Conservation (phyloP, 2,797 vertebrate genomes). For the Sparus aurata region DNA sequence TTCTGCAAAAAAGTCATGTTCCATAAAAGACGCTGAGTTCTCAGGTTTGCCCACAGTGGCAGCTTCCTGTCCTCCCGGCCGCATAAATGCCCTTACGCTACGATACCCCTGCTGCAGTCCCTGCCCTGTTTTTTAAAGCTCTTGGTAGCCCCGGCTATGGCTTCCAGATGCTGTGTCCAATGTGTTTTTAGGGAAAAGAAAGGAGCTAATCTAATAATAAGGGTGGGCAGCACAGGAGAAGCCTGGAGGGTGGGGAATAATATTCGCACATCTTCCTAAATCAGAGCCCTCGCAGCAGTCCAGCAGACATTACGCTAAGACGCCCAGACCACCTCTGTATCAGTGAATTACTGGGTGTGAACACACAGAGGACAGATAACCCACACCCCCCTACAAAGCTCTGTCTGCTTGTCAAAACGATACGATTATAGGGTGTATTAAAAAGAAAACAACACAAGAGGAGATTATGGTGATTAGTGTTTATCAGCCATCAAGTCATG, state of each 20-base stretch:
- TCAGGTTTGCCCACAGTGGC: conserved; percentile 68
- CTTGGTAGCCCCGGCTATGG: conserved; percentile 69
- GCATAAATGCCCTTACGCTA: conserved; percentile 54
- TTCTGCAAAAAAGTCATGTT: conserved; percentile 40
- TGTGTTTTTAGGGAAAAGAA: conserved; percentile 63
- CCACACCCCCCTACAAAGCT: conserved; percentile 3
- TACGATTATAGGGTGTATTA: neutral
- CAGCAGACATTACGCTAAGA: conserved; percentile 56
- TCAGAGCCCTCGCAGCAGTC: conserved; percentile 49
- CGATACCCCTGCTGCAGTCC: conserved; percentile 62
- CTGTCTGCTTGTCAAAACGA: conserved; percentile 13
- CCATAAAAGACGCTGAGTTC: conserved; percentile 40
- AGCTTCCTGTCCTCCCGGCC: conserved; percentile 64
- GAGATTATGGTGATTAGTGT: conserved; percentile 39
- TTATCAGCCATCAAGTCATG: conserved; percentile 56
- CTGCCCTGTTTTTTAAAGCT: conserved; percentile 51
- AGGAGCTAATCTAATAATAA: conserved; percentile 78
- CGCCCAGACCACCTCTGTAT: conserved; percentile 64
- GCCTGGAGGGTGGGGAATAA: conserved; percentile 74
- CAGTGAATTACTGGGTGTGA: conserved; percentile 61
- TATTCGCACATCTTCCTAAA: conserved; percentile 75
- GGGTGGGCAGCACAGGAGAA: conserved; percentile 57
- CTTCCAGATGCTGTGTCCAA: conserved; percentile 75
- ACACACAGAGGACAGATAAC: conserved; percentile 50
- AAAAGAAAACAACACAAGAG: conserved; percentile 23